Percentiles rank a stretch among this genome's conserved stretches.
Conservation (phyloP, 2,888 invertebrate genomes). For the Tethea ocularis region DNA sequence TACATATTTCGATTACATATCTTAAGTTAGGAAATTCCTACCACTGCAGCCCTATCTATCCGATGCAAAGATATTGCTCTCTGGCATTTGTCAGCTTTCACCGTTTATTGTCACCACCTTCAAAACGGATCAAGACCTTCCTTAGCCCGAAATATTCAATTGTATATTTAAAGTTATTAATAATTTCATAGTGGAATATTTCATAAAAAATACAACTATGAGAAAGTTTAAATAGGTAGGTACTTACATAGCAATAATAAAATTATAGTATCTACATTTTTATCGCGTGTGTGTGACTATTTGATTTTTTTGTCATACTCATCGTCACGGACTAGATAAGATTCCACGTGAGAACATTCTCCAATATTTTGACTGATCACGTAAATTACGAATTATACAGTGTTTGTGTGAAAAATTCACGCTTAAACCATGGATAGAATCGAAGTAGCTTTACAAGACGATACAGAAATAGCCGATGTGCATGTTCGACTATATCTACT, state of each 20-base stretch:
- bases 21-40: neutral
- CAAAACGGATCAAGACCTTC: too few species aligned
- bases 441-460: conserved; percentile 48
- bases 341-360: conserved; percentile 1
- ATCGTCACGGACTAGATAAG: conserved; percentile 28
- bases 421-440: conserved; percentile 42
- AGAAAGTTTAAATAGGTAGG: neutral
- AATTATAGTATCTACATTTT: conserved; percentile 13
- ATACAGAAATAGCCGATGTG: conserved; percentile 70
- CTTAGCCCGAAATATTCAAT: neutral
- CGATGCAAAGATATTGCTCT: neutral
- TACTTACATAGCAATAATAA: conserved; percentile 5
- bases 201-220: neutral
- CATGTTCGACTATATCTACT: conserved; percentile 69
- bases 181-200: too few species aligned
- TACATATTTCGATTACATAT: conserved; percentile 29
- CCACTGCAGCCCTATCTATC: neutral
- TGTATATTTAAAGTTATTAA: too few species aligned
- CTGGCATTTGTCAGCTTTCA: neutral
- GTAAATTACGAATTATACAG: conserved; percentile 5
- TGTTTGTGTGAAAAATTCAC: neutral
- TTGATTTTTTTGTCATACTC: conserved; percentile 25
- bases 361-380: neutral
- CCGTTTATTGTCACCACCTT: too few species aligned
- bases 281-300: conserved; percentile 33